These are phyloP conservation scores for Bujurquina vittata DNA, from an alignment of 2,113 vertebrate species.

Conservation along the genomic window DNA sequence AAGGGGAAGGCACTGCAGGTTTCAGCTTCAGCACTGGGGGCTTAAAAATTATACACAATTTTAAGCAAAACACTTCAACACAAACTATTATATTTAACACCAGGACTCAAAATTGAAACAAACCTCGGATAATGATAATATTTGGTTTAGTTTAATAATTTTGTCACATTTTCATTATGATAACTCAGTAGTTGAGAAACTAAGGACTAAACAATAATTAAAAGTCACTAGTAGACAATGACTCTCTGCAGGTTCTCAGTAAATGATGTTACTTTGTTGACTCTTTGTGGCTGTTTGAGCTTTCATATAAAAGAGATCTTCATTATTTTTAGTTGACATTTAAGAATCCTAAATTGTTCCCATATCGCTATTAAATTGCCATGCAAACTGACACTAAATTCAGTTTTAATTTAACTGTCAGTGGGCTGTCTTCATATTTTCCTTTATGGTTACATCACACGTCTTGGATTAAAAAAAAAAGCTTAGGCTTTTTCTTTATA, in stretches of 20 bases:
- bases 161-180: neutral
- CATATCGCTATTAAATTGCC: neutral
- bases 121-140: neutral
- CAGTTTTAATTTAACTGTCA: neutral
- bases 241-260: neutral
- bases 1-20: neutral
- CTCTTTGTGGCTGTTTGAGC: neutral
- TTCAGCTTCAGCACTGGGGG: too few relatives aligned
- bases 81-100: too few relatives aligned
- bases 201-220: neutral
- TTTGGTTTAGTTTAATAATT: neutral
- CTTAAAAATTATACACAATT: too few relatives aligned
- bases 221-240: neutral
- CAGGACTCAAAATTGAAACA: neutral
- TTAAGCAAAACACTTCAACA: too few relatives aligned
- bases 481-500: neutral
- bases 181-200: neutral
- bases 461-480: neutral
- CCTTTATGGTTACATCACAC: neutral
- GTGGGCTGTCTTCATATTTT: neutral
- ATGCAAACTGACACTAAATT: neutral
- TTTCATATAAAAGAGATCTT: slow-evolving; percentile 6
- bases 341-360: slow-evolving; percentile 8
- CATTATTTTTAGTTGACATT: slow-evolving; percentile 24
- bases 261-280: neutral